Base-by-base conservation (phyloP, 2,797 vertebrate genomes). In the Megaceryle alcyon region DNA sequence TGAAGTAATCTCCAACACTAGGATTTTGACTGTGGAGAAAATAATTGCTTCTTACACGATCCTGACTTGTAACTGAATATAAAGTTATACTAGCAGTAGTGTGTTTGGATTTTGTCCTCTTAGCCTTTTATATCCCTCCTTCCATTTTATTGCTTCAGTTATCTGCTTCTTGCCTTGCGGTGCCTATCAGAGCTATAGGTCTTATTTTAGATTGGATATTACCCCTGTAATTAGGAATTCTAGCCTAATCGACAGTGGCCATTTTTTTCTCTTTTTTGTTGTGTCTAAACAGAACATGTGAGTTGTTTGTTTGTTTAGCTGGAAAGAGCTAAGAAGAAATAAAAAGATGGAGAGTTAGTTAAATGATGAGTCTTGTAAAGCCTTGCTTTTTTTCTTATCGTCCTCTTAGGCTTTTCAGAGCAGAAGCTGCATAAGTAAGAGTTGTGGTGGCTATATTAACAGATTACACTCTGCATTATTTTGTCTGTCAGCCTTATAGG, bases 31-130 rank as follows among this genome's bases (percentile, higher is more conserved):
- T 94, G 33, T 46, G 70, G 64, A 86, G 79, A 94, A 94, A 97
- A 92, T 91, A 96, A 96, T 95, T 92, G 83, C 92, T 96, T 97
- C 81, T 92, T 94, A 59, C 43, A 33, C 82, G 79, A 95, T 72
- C 63, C 57, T 95, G 82, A 83, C 77, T 90, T 94, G 81, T 90
- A 82, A 73, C 53, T 70, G 92, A 95, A 84, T 88, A 76, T 82
- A 82, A 92, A 91, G 41, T 94, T 91, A 80, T 69, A 29, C 11
- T 71, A 48, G 37, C 26, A 44, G 26, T 92, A 54, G 39, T 41
- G 35, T 54, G 7, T 4, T 35, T 44, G 18, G 2, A 5, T 84
- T 68, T 90, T 72, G 39, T 14, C 1, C 41, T 9, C 14, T 73
- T 61, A 77, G 60, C 23, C 29, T 84, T 89, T 66, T 92, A 83